These are phyloP conservation scores for Geodia barretti DNA, from an alignment of 37 sponge, comb jelly and placozoan species.

Conservation along the genomic window DNA sequence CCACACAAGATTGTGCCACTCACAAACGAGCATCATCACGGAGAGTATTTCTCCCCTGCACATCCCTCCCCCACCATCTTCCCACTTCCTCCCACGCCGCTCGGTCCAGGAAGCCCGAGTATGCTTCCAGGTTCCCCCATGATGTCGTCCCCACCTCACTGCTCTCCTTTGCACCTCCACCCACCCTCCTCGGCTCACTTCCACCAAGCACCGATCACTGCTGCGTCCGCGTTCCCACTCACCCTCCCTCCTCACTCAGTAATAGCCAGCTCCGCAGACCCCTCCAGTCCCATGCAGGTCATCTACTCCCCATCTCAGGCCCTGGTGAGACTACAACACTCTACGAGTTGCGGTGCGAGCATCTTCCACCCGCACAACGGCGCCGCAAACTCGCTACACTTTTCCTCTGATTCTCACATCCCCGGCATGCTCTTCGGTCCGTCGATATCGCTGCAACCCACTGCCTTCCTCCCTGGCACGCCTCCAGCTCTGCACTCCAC, in stretches of 20 bases:
- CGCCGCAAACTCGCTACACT: background rate
- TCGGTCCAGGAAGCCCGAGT: background rate
- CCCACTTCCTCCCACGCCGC: background rate
- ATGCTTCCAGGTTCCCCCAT: slow-evolving; percentile 16
- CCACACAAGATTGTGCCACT: no score
- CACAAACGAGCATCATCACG: background rate
- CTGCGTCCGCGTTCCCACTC: background rate
- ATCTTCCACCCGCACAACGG: slow-evolving; percentile 4
- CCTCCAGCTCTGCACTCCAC: slow-evolving; percentile 31
- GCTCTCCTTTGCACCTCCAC: background rate
- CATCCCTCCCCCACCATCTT: background rate
- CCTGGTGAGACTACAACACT: background rate
- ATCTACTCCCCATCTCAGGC: slow-evolving; percentile 16
- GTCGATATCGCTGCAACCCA: background rate
- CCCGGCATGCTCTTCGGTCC: background rate
- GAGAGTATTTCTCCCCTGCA: background rate
- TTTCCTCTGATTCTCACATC: background rate
- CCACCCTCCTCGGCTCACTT: background rate
- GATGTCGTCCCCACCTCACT: slow-evolving; percentile 11
- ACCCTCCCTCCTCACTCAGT: slow-evolving; percentile 3
- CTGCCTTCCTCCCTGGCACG: slow-evolving; percentile 2
- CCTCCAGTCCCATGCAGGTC: slow-evolving; percentile 50
- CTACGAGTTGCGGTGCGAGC: background rate
- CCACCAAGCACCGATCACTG: background rate
- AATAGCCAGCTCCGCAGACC: slow-evolving; percentile 9